These are phyloP conservation scores for Galleria mellonella DNA, from an alignment of 1,140 invertebrate species.

Conservation along the genomic window DNA sequence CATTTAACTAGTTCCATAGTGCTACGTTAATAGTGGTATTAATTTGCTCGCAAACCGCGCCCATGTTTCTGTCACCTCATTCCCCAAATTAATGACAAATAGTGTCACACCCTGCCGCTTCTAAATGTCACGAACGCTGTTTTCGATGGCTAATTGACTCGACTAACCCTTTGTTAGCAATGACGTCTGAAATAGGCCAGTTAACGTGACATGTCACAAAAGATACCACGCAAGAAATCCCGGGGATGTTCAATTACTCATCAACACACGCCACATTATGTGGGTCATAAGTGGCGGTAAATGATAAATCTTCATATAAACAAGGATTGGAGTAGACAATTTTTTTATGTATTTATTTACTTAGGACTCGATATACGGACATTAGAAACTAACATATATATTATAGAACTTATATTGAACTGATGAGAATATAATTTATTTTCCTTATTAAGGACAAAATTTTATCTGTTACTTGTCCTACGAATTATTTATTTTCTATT, in stretches of 20 bases:
- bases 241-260: neutral
- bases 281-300: too few relatives aligned
- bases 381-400: too few relatives aligned
- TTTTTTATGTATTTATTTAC: too few relatives aligned
- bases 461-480: too few relatives aligned
- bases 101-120: slow-evolving; percentile 41
- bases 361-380: too few relatives aligned
- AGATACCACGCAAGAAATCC: slow-evolving; percentile 2
- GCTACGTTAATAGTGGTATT: slow-evolving; percentile 32
- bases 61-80: slow-evolving; percentile 61
- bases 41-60: slow-evolving; percentile 54
- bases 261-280: neutral
- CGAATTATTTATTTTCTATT: too few relatives aligned
- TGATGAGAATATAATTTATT: too few relatives aligned
- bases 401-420: too few relatives aligned
- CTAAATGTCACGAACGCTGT: slow-evolving; percentile 48
- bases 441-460: too few relatives aligned
- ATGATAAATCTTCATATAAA: too few relatives aligned
- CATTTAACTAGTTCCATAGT: neutral
- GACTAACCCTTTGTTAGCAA: slow-evolving; percentile 43
- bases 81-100: slow-evolving; percentile 68
- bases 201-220: slow-evolving; percentile 21
- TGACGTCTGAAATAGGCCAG: slow-evolving; percentile 28
- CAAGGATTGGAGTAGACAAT: too few relatives aligned
- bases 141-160: slow-evolving; percentile 63